These are phyloP conservation scores for Monoplex corrugatus DNA, from an alignment of 2,888 invertebrate species.

Conservation along the genomic window DNA sequence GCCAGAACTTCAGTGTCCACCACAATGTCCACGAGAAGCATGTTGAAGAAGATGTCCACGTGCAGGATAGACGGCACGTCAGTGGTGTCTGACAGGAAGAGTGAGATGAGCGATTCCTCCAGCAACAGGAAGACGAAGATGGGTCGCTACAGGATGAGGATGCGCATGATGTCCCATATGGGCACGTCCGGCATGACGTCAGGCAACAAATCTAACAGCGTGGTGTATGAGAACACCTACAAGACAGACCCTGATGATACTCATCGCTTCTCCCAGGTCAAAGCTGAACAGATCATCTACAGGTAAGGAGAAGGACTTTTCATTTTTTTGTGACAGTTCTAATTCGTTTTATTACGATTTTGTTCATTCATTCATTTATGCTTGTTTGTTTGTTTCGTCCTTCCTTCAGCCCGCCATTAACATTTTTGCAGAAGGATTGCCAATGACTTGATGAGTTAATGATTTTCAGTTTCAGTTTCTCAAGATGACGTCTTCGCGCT, in stretches of 20 bases:
- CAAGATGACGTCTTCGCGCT: too few relatives aligned
- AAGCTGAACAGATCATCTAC: slow-evolving; percentile 65
- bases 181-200: slow-evolving; percentile 42
- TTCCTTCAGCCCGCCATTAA: too few relatives aligned
- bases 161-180: slow-evolving; percentile 53
- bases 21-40: slow-evolving; percentile 26
- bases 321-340: too few relatives aligned
- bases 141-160: slow-evolving; percentile 51
- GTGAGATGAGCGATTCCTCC: slow-evolving; percentile 50
- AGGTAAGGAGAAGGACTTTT: background rate
- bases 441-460: too few relatives aligned
- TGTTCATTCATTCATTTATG: too few relatives aligned
- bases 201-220: slow-evolving; percentile 27
- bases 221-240: slow-evolving; percentile 69
- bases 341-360: background rate
- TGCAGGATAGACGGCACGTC: background rate
- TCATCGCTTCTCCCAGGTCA: slow-evolving; percentile 61
- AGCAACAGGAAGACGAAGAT: slow-evolving; percentile 40
- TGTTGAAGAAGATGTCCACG: slow-evolving; percentile 29
- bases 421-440: too few relatives aligned
- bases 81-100: slow-evolving; percentile 53
- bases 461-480: too few relatives aligned
- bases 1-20: background rate
- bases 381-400: too few relatives aligned
- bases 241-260: slow-evolving; percentile 63